phyloP scores from a whole-genome alignment of 2,113 vertebrate species.

The Limanda limanda region DNA sequence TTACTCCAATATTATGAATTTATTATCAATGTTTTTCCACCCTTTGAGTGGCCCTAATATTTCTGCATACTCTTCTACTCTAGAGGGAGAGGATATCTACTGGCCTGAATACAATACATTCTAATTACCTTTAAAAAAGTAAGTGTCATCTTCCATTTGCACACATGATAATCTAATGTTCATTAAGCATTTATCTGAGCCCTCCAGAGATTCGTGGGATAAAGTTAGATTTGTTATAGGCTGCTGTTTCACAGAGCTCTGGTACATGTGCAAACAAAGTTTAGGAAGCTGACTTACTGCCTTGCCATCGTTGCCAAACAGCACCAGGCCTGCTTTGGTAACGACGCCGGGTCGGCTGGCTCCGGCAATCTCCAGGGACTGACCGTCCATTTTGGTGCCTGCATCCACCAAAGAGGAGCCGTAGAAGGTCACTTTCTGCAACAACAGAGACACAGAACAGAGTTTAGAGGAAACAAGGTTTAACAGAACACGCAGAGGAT shows the following conservation, averaged over 20 bases:
- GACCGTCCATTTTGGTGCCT: conserved; percentile 69
- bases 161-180: too few relatives aligned
- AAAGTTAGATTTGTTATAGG: too few relatives aligned
- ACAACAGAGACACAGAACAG: conserved; percentile 10
- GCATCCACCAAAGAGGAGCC: conserved; percentile 82
- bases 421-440: conserved; percentile 87
- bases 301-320: conserved; percentile 87
- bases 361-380: conserved; percentile 83
- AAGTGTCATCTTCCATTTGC: too few relatives aligned
- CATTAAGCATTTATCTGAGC: too few relatives aligned
- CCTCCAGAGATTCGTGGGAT: background rate
- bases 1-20: too few relatives aligned
- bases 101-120: too few relatives aligned
- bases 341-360: conserved; percentile 82
- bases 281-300: conserved; percentile 69
- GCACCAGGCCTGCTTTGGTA: conserved; percentile 83
- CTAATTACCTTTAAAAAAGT: too few relatives aligned
- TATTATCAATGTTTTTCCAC: too few relatives aligned
- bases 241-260: background rate
- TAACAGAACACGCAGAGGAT: background rate
- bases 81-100: too few relatives aligned
- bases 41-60: too few relatives aligned
- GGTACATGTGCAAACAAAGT: background rate
- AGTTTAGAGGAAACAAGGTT: background rate
- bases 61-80: too few relatives aligned